A percentile compares a stretch with the other conserved stretches of the same genome.
Conservation (phyloP, 1,140 invertebrate genomes). For the Lepidurus apus region DNA sequence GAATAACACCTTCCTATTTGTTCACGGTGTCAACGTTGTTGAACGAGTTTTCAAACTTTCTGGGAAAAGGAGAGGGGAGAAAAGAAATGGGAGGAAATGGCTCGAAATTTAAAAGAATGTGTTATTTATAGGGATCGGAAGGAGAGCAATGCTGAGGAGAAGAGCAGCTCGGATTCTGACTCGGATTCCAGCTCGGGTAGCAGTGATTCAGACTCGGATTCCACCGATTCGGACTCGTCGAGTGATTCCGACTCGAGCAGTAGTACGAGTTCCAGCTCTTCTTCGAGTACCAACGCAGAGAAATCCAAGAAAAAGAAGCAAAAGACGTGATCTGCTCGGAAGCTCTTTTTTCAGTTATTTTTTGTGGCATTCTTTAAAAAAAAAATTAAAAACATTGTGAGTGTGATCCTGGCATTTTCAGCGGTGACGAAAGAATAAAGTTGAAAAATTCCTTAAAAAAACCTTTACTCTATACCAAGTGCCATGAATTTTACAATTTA, state of each 20-base stretch:
- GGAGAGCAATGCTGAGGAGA: neutral
- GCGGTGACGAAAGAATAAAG: neutral
- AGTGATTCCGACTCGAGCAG: constrained; percentile 23
- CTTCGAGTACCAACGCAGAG: neutral
- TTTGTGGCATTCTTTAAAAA: neutral
- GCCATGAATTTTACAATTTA: too few relatives aligned
- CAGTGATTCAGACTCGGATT: constrained; percentile 25
- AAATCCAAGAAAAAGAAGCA: constrained; percentile 26
- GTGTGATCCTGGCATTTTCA: neutral
- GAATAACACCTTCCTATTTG: too few relatives aligned
- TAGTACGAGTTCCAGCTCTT: constrained; percentile 23
- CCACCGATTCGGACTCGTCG: constrained; percentile 11
- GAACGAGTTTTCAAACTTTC: too few relatives aligned
- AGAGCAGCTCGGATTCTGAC: constrained; percentile 17
- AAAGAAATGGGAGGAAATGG: neutral
- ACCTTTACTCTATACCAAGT: neutral
- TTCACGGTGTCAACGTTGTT: too few relatives aligned
- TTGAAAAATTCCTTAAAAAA: neutral
- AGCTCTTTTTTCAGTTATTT: neutral
- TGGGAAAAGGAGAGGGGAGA: too few relatives aligned
- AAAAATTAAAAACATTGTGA: neutral
- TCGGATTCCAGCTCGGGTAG: neutral
- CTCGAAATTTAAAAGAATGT: neutral
- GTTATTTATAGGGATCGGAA: neutral
- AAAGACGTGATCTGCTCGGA: neutral